phyloP scores from a whole-genome alignment of 2,113 vertebrate genomes.

The Dendropsophus ebraccatus region DNA sequence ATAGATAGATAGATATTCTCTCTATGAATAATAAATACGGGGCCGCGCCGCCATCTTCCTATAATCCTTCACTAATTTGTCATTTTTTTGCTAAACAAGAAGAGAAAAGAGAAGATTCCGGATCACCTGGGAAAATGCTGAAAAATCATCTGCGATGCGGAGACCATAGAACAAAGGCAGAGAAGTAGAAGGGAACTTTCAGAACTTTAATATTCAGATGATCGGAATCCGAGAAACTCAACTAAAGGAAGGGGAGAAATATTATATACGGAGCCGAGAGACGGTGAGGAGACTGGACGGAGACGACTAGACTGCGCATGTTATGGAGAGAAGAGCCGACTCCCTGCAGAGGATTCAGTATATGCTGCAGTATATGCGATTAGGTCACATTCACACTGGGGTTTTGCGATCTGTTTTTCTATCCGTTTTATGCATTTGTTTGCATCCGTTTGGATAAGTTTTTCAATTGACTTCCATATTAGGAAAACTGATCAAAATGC shows the following conservation, averaged over 20 bases:
- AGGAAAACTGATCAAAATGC: no score
- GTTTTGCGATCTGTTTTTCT: no score
- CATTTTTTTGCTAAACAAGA: conserved; percentile 3
- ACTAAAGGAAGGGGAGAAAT: not conserved
- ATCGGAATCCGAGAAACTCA: not conserved
- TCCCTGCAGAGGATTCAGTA: no score
- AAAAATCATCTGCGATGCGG: not conserved
- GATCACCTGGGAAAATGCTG: not conserved
- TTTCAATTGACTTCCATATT: no score
- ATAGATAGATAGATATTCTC: no score
- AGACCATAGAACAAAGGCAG: not conserved
- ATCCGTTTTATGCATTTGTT: no score
- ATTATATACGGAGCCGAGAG: not conserved
- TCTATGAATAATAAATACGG: not conserved
- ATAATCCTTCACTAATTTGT: conserved; percentile 14
- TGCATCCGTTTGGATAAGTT: no score
- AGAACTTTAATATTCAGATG: not conserved
- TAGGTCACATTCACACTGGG: no score
- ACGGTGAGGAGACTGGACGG: no score
- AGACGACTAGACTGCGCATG: no score
- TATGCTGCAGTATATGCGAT: no score
- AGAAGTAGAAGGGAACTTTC: not conserved
- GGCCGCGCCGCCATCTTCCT: not conserved
- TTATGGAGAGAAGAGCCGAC: no score
- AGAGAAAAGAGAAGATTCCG: not conserved